These are phyloP conservation scores for Xestia rhomboidea DNA, from an alignment of 2,888 invertebrate species.

Conservation along the genomic window DNA sequence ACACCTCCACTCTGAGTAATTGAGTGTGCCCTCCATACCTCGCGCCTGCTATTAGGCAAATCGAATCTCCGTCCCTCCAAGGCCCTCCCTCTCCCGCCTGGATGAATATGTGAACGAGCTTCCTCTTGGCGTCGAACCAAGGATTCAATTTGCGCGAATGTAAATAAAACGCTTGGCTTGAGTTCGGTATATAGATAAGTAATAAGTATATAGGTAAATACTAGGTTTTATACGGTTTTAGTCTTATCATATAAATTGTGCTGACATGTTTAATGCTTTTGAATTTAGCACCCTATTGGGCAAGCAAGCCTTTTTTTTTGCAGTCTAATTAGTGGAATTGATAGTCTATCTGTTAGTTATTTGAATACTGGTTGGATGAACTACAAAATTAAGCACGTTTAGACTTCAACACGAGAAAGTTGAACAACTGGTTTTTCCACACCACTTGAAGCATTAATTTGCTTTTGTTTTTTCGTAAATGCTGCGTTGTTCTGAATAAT, in stretches of 20 bases:
- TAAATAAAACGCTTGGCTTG: conserved; percentile 84
- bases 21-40: conserved; percentile 84
- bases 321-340: conserved; percentile 13
- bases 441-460: not conserved
- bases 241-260: conserved; percentile 44
- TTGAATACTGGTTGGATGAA: not conserved
- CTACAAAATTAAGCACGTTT: not conserved
- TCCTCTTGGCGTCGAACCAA: conserved; percentile 86
- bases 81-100: conserved; percentile 63
- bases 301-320: conserved; percentile 27
- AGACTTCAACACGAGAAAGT: conserved; percentile 15
- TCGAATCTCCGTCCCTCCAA: conserved; percentile 85
- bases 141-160: conserved; percentile 89
- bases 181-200: conserved; percentile 49
- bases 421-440: conserved; percentile 17
- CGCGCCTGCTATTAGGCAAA: conserved; percentile 89
- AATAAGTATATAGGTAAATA: conserved; percentile 22
- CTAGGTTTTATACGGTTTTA: conserved; percentile 26
- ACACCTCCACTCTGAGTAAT: conserved; percentile 89
- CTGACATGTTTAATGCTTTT: conserved; percentile 30
- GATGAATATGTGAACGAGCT: conserved; percentile 80
- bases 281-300: conserved; percentile 33
- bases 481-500: not conserved
- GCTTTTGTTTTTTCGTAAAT: not conserved
- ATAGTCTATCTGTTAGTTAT: not conserved